These are phyloP conservation scores for Pantherophis alleghaniensis DNA, from an alignment of 2,797 vertebrate genomes.

Conservation along the genomic window DNA sequence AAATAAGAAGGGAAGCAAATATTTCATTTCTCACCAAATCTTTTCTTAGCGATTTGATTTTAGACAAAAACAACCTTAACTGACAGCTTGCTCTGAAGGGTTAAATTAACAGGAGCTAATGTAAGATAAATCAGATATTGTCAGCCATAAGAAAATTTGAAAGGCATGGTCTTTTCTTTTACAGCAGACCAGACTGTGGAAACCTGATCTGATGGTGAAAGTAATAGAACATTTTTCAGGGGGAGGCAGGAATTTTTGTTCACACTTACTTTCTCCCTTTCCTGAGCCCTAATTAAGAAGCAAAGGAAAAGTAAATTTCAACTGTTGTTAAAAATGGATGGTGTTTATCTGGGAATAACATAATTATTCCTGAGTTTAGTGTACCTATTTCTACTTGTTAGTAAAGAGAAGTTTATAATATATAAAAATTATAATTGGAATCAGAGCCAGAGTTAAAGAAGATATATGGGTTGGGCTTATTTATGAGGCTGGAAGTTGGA, in stretches of 20 bases:
- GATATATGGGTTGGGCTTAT: rapidly evolving
- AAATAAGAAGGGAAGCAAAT: neutral
- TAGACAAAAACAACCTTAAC: conserved; percentile 14
- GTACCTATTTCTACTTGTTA: rapidly evolving
- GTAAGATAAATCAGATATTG: conserved; percentile 8
- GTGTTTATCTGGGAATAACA: neutral
- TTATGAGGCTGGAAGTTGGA: neutral
- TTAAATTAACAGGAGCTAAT: conserved; percentile 19
- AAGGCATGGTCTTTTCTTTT: neutral
- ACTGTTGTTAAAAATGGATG: rapidly evolving
- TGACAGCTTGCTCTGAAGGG: conserved; percentile 12
- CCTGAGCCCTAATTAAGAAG: neutral
- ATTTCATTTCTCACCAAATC: neutral
- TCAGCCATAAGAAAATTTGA: neutral
- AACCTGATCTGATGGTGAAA: neutral
- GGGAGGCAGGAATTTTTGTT: neutral
- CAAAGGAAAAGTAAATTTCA: neutral
- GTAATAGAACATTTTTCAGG: neutral
- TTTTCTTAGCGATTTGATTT: conserved; percentile 2
- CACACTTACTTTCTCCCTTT: neutral
- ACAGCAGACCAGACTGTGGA: rapidly evolving
- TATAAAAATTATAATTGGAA: rapidly evolving
- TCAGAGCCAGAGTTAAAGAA: rapidly evolving
- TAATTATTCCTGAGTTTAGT: neutral
- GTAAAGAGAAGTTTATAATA: neutral